These are phyloP conservation scores for Dendrocopos noguchii DNA, from an alignment of 2,113 vertebrate species.

Conservation along the genomic window DNA sequence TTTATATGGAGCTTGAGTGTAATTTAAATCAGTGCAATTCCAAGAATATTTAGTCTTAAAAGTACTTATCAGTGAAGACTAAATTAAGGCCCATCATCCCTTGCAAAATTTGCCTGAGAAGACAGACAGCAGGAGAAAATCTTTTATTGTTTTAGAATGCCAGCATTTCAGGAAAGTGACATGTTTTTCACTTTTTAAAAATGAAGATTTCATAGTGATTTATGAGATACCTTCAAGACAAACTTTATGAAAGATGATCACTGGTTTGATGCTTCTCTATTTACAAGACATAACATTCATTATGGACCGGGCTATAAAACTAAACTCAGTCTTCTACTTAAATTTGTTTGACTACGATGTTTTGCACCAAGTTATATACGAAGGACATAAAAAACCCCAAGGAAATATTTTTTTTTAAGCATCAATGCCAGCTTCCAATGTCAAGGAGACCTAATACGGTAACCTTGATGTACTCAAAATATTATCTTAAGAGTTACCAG, in stretches of 20 bases:
- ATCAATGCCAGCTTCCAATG: not conserved
- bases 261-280: not conserved
- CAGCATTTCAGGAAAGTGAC: not conserved
- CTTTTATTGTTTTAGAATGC: not conserved
- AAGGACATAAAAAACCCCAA: not conserved
- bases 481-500: not conserved
- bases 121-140: not conserved
- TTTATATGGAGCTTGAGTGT: not conserved
- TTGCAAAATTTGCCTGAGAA: conserved; percentile 3
- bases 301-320: not conserved
- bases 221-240: not conserved
- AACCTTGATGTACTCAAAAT: not conserved
- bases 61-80: conserved; percentile 27
- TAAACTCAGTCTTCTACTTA: not conserved
- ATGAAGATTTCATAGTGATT: not conserved
- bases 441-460: not conserved
- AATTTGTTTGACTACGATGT: not conserved
- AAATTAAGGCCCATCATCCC: conserved; percentile 14
- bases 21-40: conserved; percentile 46
- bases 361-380: not conserved
- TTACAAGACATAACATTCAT: not conserved
- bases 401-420: not conserved
- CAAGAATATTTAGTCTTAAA: conserved; percentile 48
- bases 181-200: not conserved
- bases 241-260: not conserved